phyloP scores from a whole-genome alignment of 1,140 invertebrate species.

The Heliconius himera region DNA sequence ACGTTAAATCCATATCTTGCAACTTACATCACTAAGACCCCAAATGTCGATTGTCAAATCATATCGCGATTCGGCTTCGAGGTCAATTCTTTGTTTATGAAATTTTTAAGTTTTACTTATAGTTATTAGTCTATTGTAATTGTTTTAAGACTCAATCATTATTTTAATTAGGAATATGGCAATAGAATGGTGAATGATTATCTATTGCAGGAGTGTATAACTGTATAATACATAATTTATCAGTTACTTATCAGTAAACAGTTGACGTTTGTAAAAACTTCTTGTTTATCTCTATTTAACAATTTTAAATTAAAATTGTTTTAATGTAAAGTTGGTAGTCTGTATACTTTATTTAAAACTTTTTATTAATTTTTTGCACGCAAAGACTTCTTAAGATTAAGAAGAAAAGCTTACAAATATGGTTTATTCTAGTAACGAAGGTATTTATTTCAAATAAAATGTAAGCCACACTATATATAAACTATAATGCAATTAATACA shows the following conservation, averaged over 20 bases:
- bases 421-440: neutral
- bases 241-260: neutral
- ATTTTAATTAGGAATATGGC: no score
- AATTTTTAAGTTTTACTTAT: no score
- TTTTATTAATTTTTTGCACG: neutral
- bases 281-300: neutral
- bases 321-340: neutral
- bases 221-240: neutral
- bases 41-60: slow-evolving; percentile 1
- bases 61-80: neutral
- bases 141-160: neutral
- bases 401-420: neutral
- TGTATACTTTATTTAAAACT: neutral
- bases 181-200: neutral
- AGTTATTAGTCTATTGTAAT: neutral
- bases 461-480: neutral
- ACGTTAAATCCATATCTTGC: neutral
- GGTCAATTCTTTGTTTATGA: neutral
- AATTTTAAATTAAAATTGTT: no score
- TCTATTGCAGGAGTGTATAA: neutral
- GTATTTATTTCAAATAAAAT: slow-evolving; percentile 1
- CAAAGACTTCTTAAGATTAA: neutral
- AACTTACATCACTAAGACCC: neutral
- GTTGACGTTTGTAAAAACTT: neutral
- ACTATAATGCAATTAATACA: neutral